Conservation (phyloP, 2,888 invertebrate species). For the Cheilosia variabilis region DNA sequence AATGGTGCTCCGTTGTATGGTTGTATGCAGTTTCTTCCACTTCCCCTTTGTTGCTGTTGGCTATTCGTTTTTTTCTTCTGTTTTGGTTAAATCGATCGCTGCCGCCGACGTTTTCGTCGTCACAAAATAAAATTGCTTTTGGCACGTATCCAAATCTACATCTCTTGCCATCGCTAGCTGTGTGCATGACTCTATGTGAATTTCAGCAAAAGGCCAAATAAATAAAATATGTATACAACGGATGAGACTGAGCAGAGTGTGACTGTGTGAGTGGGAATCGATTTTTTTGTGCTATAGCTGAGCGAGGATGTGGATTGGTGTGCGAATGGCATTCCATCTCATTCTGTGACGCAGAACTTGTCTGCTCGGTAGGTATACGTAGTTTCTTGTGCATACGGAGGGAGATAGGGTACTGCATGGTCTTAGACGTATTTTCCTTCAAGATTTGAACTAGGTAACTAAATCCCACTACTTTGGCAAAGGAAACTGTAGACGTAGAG, state of each 20-base stretch:
- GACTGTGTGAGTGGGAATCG: background rate
- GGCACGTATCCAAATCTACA: constrained; percentile 60
- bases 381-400: background rate
- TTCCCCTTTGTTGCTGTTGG: background rate
- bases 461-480: no score
- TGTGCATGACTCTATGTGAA: constrained; percentile 20
- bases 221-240: background rate
- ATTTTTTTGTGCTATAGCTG: background rate
- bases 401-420: constrained; percentile 13
- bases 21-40: constrained; percentile 21
- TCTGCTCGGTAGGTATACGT: constrained; percentile 29
- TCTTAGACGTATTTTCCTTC: no score
- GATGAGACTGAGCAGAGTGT: background rate
- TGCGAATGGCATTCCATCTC: background rate
- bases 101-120: constrained; percentile 63
- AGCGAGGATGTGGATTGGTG: background rate
- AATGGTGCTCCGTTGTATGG: background rate
- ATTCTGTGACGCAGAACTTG: constrained; percentile 57
- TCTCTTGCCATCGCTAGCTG: background rate
- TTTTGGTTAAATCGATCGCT: constrained; percentile 45
- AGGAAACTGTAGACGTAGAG: no score
- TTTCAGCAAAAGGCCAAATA: constrained; percentile 47
- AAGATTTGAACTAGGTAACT: no score
- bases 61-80: constrained; percentile 12
- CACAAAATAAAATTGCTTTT: constrained; percentile 61